Conservation (phyloP, 2,888 invertebrate genomes). For the Amphipyra tragopoginis region DNA sequence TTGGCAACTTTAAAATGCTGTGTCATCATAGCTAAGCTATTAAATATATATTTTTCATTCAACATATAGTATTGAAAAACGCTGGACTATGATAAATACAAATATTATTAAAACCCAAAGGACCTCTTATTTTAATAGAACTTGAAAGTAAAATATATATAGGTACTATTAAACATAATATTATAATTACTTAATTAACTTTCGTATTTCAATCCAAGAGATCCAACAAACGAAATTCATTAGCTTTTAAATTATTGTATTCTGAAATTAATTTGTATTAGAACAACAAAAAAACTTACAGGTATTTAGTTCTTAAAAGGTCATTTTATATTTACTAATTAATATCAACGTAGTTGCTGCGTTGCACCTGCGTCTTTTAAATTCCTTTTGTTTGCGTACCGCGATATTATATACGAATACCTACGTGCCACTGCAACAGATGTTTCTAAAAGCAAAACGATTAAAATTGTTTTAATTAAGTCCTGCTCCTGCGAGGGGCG, state of each 20-base stretch:
- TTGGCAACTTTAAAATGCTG: constrained; percentile 4
- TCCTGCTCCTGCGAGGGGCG: constrained; percentile 1
- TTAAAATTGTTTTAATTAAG: constrained; percentile 50
- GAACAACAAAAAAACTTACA: no score
- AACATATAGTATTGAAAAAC: not conserved
- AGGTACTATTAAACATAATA: no score
- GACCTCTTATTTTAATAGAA: no score
- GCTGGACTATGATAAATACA: constrained; percentile 9
- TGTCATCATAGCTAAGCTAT: constrained; percentile 10
- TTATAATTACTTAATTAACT: no score
- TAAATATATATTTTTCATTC: no score
- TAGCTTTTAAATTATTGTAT: no score
- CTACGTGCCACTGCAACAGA: constrained; percentile 58
- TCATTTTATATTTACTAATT: constrained; percentile 43
- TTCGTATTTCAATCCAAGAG: no score
- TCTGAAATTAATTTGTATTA: no score
- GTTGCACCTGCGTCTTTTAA: constrained; percentile 19
- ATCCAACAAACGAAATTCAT: no score
- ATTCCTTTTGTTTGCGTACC: constrained; percentile 49
- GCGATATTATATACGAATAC: constrained; percentile 50
- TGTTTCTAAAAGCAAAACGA: constrained; percentile 58
- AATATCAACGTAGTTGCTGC: constrained; percentile 48
- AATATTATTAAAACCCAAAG: no score
- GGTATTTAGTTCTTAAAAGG: constrained; percentile 20
- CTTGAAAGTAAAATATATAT: no score